Percentiles rank a stretch among this genome's conserved stretches.
Conservation (phyloP, 2,113 vertebrate genomes). For the Rana temporaria region DNA sequence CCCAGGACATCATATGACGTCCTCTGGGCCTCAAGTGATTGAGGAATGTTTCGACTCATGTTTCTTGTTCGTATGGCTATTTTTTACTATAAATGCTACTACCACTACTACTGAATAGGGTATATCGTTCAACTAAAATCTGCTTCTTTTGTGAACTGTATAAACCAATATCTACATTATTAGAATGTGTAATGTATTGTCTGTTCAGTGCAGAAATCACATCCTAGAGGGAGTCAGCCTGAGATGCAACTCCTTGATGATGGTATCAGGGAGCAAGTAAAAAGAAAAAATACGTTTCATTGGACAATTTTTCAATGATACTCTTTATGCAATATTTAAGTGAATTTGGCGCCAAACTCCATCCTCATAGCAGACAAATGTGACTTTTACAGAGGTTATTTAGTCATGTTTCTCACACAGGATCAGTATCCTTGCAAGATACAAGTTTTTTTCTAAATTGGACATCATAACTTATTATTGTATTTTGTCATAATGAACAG, state of each 20-base stretch:
- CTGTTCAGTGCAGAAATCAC: not conserved
- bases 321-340: constrained; percentile 29
- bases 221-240: not conserved
- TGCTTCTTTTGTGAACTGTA: too few relatives aligned
- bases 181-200: not conserved
- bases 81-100: too few relatives aligned
- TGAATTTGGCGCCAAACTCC: constrained; percentile 15
- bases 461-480: constrained; percentile 3
- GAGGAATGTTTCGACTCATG: too few relatives aligned
- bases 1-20: too few relatives aligned
- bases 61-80: too few relatives aligned
- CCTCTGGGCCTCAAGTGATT: too few relatives aligned
- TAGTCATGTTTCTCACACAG: constrained; percentile 22
- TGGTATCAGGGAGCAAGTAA: constrained; percentile 21
- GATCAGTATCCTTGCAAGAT: not conserved
- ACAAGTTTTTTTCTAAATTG: constrained; percentile 27
- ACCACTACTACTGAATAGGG: too few relatives aligned
- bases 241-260: constrained; percentile 7
- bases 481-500: not conserved
- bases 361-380: not conserved
- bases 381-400: constrained; percentile 15
- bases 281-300: constrained; percentile 25
- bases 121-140: too few relatives aligned
- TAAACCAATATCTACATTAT: too few relatives aligned
- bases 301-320: constrained; percentile 19